Conservation (phyloP, 1,140 invertebrate species). For the Belonocnema kinseyi region DNA sequence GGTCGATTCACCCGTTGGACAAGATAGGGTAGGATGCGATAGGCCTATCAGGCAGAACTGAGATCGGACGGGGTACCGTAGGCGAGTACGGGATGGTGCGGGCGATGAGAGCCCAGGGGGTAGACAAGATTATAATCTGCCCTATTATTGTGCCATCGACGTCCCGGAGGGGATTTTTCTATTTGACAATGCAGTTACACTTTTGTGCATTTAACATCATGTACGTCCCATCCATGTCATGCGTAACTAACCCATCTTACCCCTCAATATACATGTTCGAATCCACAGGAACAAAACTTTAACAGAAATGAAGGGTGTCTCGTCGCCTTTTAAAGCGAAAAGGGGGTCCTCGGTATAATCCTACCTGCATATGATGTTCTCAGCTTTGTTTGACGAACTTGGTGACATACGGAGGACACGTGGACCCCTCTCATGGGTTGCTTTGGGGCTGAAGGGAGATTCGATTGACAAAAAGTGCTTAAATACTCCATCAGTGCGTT, state of each 20-base stretch:
- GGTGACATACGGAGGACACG: constrained; percentile 64
- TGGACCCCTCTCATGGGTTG: constrained; percentile 57
- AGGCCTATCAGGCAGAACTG: constrained; percentile 44
- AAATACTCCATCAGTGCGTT: constrained; percentile 41
- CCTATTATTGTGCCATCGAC: constrained; percentile 76
- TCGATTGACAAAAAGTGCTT: constrained; percentile 58
- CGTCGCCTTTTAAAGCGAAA: constrained; percentile 63
- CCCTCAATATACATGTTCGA: constrained; percentile 36
- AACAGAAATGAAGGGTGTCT: constrained; percentile 54
- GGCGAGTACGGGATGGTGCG: neutral
- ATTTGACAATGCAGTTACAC: constrained; percentile 73
- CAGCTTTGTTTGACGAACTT: constrained; percentile 63
- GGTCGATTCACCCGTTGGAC: constrained; percentile 54
- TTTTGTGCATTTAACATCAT: constrained; percentile 74
- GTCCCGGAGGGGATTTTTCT: constrained; percentile 73
- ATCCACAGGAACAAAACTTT: constrained; percentile 53
- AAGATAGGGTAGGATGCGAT: constrained; percentile 57
- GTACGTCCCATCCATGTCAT: constrained; percentile 43
- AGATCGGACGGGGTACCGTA: constrained; percentile 33
- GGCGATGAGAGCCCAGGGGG: constrained; percentile 62
- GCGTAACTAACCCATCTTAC: constrained; percentile 16
- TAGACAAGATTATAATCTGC: constrained; percentile 77
- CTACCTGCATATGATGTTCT: constrained; percentile 75
- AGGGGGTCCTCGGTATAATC: constrained; percentile 71
- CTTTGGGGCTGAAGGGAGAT: constrained; percentile 35